Base-by-base conservation (phyloP, 2,888 invertebrate genomes). In the Athripsodes cinereus region DNA sequence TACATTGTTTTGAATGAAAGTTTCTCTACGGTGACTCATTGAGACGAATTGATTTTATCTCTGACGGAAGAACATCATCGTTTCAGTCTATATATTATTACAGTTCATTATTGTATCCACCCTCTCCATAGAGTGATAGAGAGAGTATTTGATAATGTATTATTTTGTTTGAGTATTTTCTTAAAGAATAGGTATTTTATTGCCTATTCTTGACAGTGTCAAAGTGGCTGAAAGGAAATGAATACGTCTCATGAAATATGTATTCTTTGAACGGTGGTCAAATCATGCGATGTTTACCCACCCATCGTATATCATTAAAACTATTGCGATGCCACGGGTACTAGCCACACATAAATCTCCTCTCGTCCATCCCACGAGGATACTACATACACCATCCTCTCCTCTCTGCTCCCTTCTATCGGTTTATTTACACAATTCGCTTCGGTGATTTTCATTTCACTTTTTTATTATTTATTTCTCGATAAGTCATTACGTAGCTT, bases 171-270 rank as follows among this genome's bases (percentile, higher is more conserved):
- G n/a, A n/a, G n/a, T n/a, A n/a, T n/a, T n/a, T n/a, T n/a, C n/a
- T n/a, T n/a, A n/a, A n/a, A n/a, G n/a, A n/a, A n/a, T 51, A 34
- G 31, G 22, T 31, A 21, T 57, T 57, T 52, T 52, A 52, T 52
- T 57, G 47, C 46, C 20, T 34, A 22, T 13, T 34, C 21, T 35
- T 16, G 40, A 44, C 47, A 22, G 50, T 51, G 55, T 55, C 47
- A 22, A 40, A 51, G 50, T 26, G 31, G 21, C 48, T 34, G 18
- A 53, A 52, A 53, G 58, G 49, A 52, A 58, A 52, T 53, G 53
- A 53, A 53, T 50, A 26, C 52, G 44, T 31, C 55, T 60, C 60
- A 60, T 60, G 60, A 60, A 60, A 60, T 57, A 60, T 60, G 60
- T 57, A 60, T 57, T 53, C 51, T 34, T 22, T 31, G 57, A 34